Base-by-base conservation (phyloP, 2,113 vertebrate genomes). In the Sigmodon hispidus region DNA sequence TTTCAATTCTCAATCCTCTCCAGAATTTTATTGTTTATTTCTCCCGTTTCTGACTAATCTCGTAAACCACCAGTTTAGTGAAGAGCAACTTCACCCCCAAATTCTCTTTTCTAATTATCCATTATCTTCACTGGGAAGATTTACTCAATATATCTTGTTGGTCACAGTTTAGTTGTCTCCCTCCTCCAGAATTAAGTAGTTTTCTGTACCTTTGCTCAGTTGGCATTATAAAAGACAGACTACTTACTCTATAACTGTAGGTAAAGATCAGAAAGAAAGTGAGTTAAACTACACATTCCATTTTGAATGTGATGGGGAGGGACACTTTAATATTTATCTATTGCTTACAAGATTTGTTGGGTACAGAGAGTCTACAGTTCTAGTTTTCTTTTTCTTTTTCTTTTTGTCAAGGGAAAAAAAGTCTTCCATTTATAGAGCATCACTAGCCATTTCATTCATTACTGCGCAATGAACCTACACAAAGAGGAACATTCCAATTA, bases 381-480 rank as follows among this genome's bases (percentile, higher is more conserved):
- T n/a, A n/a, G n/a, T n/a, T n/a, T n/a, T n/a, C n/a, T n/a, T n/a
- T n/a, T n/a, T n/a, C n/a, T n/a, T n/a, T n/a, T n/a, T n/a, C n/a
- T n/a, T 98, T 96, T 98, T 98, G 95, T 97, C 98, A 97, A 93
- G 95, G 84, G 48, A 69, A 76, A 94, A 65, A 40, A 48, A 81
- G 67, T 80, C 95, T 95, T 87, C 97, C 96, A 97, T 98, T 97
- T 98, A 94, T 84, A 96, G 96, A 94, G 93, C 92, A 97, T 98
- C 84, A 70, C 97, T 97, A 95, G 97, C 97, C 84, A 77, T 98
- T 99, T 98, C 97, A 98, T 99, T 99, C 97, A 98, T 98, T 97
- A 94, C 83, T 91, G 31, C 45, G 98, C 98, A 99, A 98, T 98
- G 98, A 97, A 91, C 92, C 73, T 96, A 75, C 97, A 98, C 97